These are phyloP conservation scores for Mycalesis mineus DNA, from an alignment of 2,888 invertebrate species.

Conservation along the genomic window DNA sequence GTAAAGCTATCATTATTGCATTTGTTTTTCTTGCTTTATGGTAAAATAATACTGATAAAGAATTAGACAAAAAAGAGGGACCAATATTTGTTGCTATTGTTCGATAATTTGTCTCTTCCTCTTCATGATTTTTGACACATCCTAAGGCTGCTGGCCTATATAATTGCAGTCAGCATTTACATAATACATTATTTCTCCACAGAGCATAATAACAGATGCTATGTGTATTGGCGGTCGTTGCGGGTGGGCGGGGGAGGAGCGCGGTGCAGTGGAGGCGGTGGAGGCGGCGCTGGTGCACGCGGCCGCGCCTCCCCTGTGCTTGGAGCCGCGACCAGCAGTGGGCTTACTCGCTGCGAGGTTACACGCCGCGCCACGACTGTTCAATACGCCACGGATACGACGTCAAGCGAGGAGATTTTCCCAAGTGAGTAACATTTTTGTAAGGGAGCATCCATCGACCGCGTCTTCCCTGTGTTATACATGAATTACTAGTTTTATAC, in stretches of 20 bases:
- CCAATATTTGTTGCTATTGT: too few species aligned
- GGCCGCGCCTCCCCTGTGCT: slow-evolving; percentile 90
- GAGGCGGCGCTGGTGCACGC: slow-evolving; percentile 92
- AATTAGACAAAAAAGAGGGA: too few species aligned
- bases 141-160: too few species aligned
- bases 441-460: too few species aligned
- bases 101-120: too few species aligned
- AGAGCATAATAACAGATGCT: slow-evolving; percentile 82
- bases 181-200: slow-evolving; percentile 21
- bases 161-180: too few species aligned
- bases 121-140: too few species aligned
- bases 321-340: slow-evolving; percentile 92
- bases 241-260: slow-evolving; percentile 86
- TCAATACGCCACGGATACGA: slow-evolving; percentile 85
- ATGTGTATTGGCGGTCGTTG: slow-evolving; percentile 76
- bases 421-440: slow-evolving; percentile 71
- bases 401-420: slow-evolving; percentile 88
- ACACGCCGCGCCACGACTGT: slow-evolving; percentile 84
- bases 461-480: too few species aligned
- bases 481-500: too few species aligned
- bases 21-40: too few species aligned
- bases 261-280: slow-evolving; percentile 78
- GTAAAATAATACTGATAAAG: too few species aligned
- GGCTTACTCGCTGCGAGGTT: slow-evolving; percentile 86
- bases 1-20: too few species aligned